Evolutionary conservation across 2,888 invertebrate species (phyloP), one percentile per base, ranked within the genome.

Genomic region (Agrilus mali): DNA sequence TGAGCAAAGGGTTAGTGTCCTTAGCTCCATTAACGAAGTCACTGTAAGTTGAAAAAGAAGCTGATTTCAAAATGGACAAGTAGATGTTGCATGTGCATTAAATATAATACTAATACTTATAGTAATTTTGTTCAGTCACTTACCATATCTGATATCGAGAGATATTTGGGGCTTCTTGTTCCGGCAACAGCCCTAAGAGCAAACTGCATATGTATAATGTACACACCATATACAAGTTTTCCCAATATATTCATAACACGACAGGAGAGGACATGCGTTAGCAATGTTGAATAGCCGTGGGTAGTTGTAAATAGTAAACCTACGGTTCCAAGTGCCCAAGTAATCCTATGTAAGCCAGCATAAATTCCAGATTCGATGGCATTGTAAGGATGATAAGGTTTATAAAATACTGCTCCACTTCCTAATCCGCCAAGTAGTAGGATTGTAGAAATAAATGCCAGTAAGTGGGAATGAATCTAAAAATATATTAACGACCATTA

Each of bases 151-250:
- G 64, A 63, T 43, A 60, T 59, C 13, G 60, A 59, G 31, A 65
- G 55, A 38, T 57, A 59, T 47, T 67, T 68, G 0, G 75, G 68
- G 22, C 67, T 70, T 36, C 72, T 68, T 6, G 68, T 65, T 48
- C 67, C 63, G 33, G 68, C 73, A 1, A 72, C 69, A 36, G 70
- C 68, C 15, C 75, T 58, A 15, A 43, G 27, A 1, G 75, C 74
- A 39, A 76, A 60, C 20, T 71, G 49, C 44, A 71, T 64, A 56
- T 79, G 78, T 1, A 72, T 66, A 42, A 79, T 59, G 55, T 77
- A 79, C 8, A 75, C 66, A 0, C 76, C 75, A 54, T 77, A 79
- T 0, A 74, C 66, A 33, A 79, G 63, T 36, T 75, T 70, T 51
- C 77, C 75, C 1, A 78, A 63, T 0, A 75, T 73, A 31, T 72